Evolutionary conservation across 2,797 vertebrate genomes (phyloP).

Genomic region (Danio aesculapii): DNA sequence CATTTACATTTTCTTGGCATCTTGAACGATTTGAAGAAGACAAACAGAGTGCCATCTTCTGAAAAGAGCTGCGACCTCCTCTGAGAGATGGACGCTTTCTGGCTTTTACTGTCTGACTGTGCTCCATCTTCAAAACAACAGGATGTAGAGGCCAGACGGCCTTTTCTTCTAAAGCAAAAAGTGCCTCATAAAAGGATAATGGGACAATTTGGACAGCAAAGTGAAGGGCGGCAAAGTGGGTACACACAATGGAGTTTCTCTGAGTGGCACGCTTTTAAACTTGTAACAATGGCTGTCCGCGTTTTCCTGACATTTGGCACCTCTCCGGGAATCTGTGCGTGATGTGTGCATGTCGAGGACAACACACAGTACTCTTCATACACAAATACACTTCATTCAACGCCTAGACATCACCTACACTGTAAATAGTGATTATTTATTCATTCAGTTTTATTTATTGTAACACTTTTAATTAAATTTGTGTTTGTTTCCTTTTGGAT

Average conservation of each 20-base stretch:
- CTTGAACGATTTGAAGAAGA: conserved; percentile 23
- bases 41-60: conserved; percentile 8
- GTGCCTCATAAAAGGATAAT: conserved; percentile 34
- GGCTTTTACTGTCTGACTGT: conserved; percentile 4
- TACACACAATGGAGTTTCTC: conserved; percentile 30
- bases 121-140: conserved; percentile 11
- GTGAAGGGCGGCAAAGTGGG: conserved; percentile 43
- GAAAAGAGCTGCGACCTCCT: conserved; percentile 32
- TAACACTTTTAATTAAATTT: too few relatives aligned
- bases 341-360: neutral
- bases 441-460: too few relatives aligned
- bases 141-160: conserved; percentile 6
- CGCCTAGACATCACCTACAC: neutral
- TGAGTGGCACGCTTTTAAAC: conserved; percentile 37
- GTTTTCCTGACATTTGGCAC: neutral
- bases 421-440: too few relatives aligned
- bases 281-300: conserved; percentile 22
- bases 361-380: too few relatives aligned
- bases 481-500: too few relatives aligned
- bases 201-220: conserved; percentile 35
- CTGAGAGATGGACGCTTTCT: conserved; percentile 16
- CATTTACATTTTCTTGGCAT: conserved; percentile 24
- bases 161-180: conserved; percentile 34
- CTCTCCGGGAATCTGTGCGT: neutral
- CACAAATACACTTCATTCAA: neutral